A percentile compares a stretch with the other conserved stretches of the same genome.
Evolutionary conservation across 2,113 vertebrate genomes (phyloP).

Genomic region (Corvus cornix): DNA sequence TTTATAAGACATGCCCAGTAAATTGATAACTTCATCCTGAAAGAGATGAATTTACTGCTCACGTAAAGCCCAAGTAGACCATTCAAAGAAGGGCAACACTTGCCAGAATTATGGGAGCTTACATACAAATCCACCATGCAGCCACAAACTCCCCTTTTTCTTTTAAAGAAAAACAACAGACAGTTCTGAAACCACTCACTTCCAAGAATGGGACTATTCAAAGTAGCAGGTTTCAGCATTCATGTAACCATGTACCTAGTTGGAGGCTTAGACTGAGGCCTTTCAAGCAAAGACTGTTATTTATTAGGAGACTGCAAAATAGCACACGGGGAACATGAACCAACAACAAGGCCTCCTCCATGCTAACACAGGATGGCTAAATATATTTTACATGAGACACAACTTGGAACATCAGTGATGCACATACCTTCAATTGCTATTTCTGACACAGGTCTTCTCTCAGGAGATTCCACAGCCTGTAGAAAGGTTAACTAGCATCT

Average conservation of each 20-base stretch:
- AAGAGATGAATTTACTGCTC: background rate
- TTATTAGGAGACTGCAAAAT: background rate
- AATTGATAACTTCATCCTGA: background rate
- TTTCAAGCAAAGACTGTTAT: background rate
- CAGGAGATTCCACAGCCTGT: background rate
- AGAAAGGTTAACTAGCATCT: background rate
- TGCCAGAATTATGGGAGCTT: background rate
- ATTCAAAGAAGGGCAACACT: background rate
- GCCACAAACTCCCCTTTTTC: background rate
- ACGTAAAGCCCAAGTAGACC: background rate
- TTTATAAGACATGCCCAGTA: background rate
- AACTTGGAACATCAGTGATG: background rate
- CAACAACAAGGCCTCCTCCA: background rate
- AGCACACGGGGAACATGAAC: background rate
- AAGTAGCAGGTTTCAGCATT: background rate
- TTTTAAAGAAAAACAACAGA: background rate
- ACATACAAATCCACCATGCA: background rate
- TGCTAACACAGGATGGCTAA: background rate
- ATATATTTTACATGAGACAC: background rate
- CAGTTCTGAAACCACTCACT: background rate
- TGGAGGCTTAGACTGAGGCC: background rate
- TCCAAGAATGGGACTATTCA: background rate
- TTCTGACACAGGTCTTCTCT: background rate
- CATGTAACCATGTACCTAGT: background rate
- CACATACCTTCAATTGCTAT: background rate